Base-by-base conservation (phyloP, 2,888 invertebrate species). In the Amblyjoppa fuscipennis region DNA sequence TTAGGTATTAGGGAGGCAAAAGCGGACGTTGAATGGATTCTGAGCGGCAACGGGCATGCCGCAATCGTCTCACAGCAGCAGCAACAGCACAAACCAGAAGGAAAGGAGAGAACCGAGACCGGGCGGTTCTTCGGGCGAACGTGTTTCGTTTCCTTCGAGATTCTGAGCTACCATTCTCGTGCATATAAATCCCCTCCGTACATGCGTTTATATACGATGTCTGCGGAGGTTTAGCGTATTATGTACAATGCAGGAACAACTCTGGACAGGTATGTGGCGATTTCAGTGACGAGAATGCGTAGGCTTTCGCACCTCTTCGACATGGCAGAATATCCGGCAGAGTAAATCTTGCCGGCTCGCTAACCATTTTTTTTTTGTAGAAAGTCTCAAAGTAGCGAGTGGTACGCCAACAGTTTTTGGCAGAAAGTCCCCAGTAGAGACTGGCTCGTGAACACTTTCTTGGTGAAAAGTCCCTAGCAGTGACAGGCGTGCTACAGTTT, bases 1-100 rank as follows among this genome's bases (percentile, higher is more conserved):
- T 81, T 73, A 20, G 85, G 74, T 66, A 81, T 85, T 85, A 80
- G 80, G 83, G 76, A 81, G 73, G 83, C 51, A 79, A 82, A 83
- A 83, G 53, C 56, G 31, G 59, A 49, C 73, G 64, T 73, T 83
- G 77, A 85, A 85, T 83, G 80, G 73, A 69, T 25, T 61, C 59
- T 38, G 74, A 68, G 61, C 84, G 74, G 53, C 59, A 25, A 64
- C 70, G 70, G 49, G 70, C 64, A 66, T 75, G 75, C 79, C 70
- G 82, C 79, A 79, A 85, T 79, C 70, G 71, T 82, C 75, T 75
- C 75, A 71, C 70, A 59, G 71, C 80, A 53, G 66, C 76, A 69
- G 56, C 51, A 71, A 68, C 56, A 34, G 75, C 53, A 64, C 16
- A 61, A 75, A 75, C 53, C 78, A 77, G 61, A 56, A 81, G 64